phyloP scores from a whole-genome alignment of 2,797 vertebrate genomes.

The Hippocampus kuda region DNA sequence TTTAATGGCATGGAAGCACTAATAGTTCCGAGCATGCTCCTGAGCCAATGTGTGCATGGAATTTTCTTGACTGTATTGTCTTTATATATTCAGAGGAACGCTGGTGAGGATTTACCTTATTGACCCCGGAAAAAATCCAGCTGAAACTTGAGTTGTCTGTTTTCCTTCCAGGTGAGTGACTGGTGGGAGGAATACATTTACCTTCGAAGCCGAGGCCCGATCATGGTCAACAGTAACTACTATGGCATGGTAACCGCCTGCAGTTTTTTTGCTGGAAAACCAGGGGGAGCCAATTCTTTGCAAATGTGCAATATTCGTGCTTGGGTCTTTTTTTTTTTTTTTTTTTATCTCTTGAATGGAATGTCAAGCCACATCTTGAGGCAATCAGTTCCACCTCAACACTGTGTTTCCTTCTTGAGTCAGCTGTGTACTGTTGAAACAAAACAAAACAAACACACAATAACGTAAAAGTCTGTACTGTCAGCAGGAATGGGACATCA shows the following conservation, averaged over 20 bases:
- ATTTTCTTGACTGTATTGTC: not conserved
- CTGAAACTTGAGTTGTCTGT: not conserved
- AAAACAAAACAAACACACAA: too few relatives aligned
- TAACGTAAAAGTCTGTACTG: not conserved
- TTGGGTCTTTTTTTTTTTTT: not conserved
- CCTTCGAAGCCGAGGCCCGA: conserved; percentile 67
- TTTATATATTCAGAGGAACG: not conserved
- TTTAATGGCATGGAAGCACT: too few relatives aligned
- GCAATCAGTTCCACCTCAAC: not conserved
- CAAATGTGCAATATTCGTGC: not conserved
- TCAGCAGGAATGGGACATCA: not conserved
- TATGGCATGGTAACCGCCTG: conserved; percentile 71
- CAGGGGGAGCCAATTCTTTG: not conserved
- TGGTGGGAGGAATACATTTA: conserved; percentile 88
- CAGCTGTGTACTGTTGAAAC: not conserved
- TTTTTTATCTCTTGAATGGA: not conserved
- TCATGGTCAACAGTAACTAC: conserved; percentile 87
- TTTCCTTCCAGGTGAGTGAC: conserved; percentile 71
- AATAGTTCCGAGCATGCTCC: not conserved
- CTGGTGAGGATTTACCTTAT: not conserved
- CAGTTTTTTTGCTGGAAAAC: not conserved
- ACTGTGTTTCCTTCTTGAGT: not conserved
- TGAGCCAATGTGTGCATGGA: not conserved
- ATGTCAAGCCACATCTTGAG: too few relatives aligned
- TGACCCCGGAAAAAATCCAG: not conserved